Conservation (phyloP, 2,113 vertebrate genomes). For the Eretmochelys imbricata region DNA sequence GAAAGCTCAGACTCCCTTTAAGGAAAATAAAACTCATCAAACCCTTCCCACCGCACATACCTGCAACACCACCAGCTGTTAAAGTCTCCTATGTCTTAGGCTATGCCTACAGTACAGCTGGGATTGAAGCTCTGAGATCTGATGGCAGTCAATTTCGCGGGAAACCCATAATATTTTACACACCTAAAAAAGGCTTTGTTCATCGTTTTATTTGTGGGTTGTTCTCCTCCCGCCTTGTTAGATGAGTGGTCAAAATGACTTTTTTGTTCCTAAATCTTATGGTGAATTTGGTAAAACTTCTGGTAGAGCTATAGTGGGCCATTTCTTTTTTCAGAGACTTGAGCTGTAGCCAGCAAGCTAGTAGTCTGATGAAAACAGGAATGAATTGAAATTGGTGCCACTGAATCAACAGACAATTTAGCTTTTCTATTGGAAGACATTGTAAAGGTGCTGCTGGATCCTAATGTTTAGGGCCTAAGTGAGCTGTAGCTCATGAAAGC, state of each 20-base stretch:
- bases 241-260: not conserved
- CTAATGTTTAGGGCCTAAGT: no score
- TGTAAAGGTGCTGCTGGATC: not conserved
- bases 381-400: not conserved
- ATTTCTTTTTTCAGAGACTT: not conserved
- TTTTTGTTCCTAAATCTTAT: not conserved
- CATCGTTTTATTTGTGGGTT: not conserved
- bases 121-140: no score
- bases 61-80: not conserved
- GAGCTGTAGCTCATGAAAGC: no score
- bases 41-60: not conserved
- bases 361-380: not conserved
- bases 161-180: not conserved
- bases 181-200: not conserved
- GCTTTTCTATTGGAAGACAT: not conserved
- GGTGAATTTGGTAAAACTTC: not conserved
- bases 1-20: not conserved
- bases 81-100: not conserved
- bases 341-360: not conserved
- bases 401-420: not conserved
- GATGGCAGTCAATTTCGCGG: no score
- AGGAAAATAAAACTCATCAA: not conserved
- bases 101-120: no score
- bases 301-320: not conserved
- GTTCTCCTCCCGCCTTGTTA: not conserved